These are phyloP conservation scores for Nephrotoma flavescens DNA, from an alignment of 2,888 invertebrate species.

Conservation along the genomic window DNA sequence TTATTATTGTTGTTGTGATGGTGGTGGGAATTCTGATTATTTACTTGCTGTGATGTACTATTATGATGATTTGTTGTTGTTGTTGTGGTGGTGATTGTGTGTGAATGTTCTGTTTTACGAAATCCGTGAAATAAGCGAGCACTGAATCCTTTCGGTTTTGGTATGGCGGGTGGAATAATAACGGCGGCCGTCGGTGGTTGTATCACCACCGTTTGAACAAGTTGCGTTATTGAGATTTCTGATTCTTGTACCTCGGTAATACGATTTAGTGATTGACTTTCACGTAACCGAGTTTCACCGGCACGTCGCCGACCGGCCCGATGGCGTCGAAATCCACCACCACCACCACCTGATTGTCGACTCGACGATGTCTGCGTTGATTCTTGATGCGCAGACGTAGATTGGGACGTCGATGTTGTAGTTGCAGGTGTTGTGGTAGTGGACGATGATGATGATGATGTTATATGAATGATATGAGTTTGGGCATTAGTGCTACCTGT, in stretches of 20 bases:
- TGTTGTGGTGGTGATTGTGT: slow-evolving; percentile 11
- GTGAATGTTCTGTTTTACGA: slow-evolving; percentile 6
- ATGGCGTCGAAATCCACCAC: slow-evolving; percentile 29
- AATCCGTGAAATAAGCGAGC: slow-evolving; percentile 16
- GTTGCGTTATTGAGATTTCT: slow-evolving; percentile 18
- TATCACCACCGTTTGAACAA: slow-evolving; percentile 19
- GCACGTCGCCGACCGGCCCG: slow-evolving; percentile 39
- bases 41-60: background rate
- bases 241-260: slow-evolving; percentile 77
- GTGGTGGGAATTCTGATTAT: background rate
- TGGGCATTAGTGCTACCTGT: slow-evolving; percentile 18
- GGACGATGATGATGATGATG: slow-evolving; percentile 6
- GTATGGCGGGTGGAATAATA: background rate
- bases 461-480: slow-evolving; percentile 8
- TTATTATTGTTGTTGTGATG: background rate
- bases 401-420: slow-evolving; percentile 7
- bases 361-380: slow-evolving; percentile 10
- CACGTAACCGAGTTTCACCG: slow-evolving; percentile 53
- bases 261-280: slow-evolving; percentile 71
- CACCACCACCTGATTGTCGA: slow-evolving; percentile 12
- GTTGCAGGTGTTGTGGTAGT: slow-evolving; percentile 3
- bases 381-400: slow-evolving; percentile 4
- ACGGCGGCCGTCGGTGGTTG: slow-evolving; percentile 13
- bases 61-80: slow-evolving; percentile 6
- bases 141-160: slow-evolving; percentile 15